Base-by-base conservation (phyloP, 2,113 vertebrate genomes). In the Ivindomyrus marchei region DNA sequence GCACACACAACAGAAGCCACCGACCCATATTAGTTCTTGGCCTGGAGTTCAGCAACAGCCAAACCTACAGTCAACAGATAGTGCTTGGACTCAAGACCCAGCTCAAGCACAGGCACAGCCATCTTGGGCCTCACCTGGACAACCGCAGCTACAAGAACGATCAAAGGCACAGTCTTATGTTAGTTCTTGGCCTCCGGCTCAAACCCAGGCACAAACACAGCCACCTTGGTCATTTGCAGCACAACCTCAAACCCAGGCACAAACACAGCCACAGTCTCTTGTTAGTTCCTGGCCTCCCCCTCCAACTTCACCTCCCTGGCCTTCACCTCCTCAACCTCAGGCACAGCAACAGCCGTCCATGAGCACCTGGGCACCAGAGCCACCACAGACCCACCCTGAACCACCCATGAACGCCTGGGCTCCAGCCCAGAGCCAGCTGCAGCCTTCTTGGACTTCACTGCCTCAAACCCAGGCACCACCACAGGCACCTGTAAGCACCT, bases 1-100 rank as follows among this genome's bases (percentile, higher is more conserved):
- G 15, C 91, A 91, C 50, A 27, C 83, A 19, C 92, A 92, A 77
- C 88, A 88, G 39, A 90, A 91, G 90, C 52, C 56, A 2, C 80
- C 77, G 53, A n/a, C 85, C 84, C 90, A 91, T 24, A 89, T 89
- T 66, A 70, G 36, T 89, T 13, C 88, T 85, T 92, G 91, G 91
- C 1, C 85, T 7, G 89, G 88, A 86, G 7, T 56, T n/a, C 91
- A 90, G 46, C 27, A 89, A 74, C 92, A 92, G 52, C 21, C 85
- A 49, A 88, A 90, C 21, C 87, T 87, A 89, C 91, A 92, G 80
- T 89, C 91, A 84, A 80, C 56, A 0, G 88, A 94, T 17, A 93
- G 90, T 91, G 90, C 95, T 88, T 96, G 95, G 95, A 50, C 90
- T 58, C 91, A 93, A 90, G 94, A 94, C 58, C 94, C 94, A 91